These are phyloP conservation scores for Sisyra terminalis DNA, from an alignment of 2,888 invertebrate genomes.

Conservation along the genomic window DNA sequence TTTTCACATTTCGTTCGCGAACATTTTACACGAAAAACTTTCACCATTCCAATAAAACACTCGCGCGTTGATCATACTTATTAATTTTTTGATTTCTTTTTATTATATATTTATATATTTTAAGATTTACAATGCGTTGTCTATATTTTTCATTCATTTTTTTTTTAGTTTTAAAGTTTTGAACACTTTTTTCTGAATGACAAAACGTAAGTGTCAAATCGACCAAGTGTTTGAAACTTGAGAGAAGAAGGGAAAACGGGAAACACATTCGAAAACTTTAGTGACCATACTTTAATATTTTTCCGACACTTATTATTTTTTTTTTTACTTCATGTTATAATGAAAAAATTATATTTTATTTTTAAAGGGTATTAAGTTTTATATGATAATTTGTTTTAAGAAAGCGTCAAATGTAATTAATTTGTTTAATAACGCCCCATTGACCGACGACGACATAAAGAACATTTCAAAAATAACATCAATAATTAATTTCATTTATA, in stretches of 20 bases:
- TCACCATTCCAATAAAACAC: no score
- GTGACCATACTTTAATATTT: neutral
- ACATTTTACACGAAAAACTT: no score
- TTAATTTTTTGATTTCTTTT: no score
- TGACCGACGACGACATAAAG: neutral
- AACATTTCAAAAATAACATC: constrained; percentile 1
- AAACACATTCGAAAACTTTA: neutral
- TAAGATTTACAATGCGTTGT: no score
- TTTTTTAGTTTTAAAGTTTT: no score
- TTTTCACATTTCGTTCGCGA: no score
- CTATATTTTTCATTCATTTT: no score
- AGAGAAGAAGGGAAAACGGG: constrained; percentile 1
- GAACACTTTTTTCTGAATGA: no score
- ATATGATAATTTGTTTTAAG: neutral
- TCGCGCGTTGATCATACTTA: no score
- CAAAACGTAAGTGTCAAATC: neutral
- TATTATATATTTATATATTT: no score
- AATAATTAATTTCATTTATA: constrained; percentile 2
- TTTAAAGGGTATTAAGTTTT: neutral
- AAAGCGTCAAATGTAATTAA: no score
- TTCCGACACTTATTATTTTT: constrained; percentile 1
- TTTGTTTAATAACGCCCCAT: no score
- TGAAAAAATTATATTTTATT: constrained; percentile 1
- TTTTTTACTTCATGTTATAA: neutral
- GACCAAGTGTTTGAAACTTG: neutral